A percentile compares a stretch with the other conserved stretches of the same genome.
Evolutionary conservation across 2,113 vertebrate species (phyloP).

Genomic region (Coracopsis vasa): DNA sequence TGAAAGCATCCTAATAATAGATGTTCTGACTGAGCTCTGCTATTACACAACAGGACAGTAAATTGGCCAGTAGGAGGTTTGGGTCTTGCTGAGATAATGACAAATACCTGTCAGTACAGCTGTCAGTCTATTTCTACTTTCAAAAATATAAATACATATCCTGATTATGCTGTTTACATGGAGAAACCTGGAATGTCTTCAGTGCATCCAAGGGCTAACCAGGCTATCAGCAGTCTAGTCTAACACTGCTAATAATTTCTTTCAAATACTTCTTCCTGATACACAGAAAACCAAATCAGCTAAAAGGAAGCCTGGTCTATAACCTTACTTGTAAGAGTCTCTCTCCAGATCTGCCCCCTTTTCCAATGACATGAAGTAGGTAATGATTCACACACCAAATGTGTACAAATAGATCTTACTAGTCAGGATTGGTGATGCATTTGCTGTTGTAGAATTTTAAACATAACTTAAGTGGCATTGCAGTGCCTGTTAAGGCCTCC

Average conservation of each 20-base stretch:
- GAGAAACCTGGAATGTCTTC: background rate
- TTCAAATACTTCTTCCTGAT: background rate
- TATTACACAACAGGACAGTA: conserved; percentile 18
- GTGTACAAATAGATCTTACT: background rate
- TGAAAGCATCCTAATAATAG: conserved; percentile 43
- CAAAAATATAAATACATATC: background rate
- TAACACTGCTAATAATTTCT: background rate
- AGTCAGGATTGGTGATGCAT: background rate
- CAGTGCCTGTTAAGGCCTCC: background rate
- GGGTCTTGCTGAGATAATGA: conserved; percentile 9
- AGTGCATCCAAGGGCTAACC: background rate
- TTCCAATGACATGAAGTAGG: background rate
- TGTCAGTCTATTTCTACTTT: background rate
- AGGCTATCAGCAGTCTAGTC: background rate
- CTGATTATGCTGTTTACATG: background rate
- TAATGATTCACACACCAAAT: background rate
- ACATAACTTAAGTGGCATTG: background rate
- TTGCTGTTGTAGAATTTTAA: background rate
- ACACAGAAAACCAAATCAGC: background rate
- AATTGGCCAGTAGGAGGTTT: conserved; percentile 12
- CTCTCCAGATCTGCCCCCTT: background rate
- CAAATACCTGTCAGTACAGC: background rate
- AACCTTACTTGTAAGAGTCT: background rate
- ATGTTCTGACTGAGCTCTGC: background rate
- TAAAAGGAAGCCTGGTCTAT: background rate